Conservation (phyloP, 2,797 vertebrate species). For the Thunnus albacares region DNA sequence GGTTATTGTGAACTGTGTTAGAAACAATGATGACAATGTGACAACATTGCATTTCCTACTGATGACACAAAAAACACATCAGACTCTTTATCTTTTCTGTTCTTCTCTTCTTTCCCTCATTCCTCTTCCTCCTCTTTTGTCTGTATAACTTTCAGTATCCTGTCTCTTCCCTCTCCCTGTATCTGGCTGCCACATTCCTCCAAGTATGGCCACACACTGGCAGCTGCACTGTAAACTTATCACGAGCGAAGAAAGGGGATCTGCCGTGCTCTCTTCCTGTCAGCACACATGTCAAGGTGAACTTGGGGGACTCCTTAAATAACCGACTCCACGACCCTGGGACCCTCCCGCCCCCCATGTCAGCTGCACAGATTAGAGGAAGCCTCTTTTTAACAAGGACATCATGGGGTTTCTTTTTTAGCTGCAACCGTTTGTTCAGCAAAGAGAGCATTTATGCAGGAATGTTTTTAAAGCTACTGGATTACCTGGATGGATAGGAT, state of each 20-base stretch:
- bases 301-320: constrained; percentile 87
- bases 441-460: constrained; percentile 37
- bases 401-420: constrained; percentile 57
- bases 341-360: constrained; percentile 38
- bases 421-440: constrained; percentile 51
- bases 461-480: constrained; percentile 7
- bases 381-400: constrained; percentile 77
- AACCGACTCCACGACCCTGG: constrained; percentile 74
- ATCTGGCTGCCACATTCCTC: constrained; percentile 58
- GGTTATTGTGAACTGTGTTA: background rate
- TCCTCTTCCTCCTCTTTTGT: constrained; percentile 14
- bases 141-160: constrained; percentile 14
- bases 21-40: background rate
- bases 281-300: constrained; percentile 89
- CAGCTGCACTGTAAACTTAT: constrained; percentile 86
- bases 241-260: constrained; percentile 85
- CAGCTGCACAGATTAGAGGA: constrained; percentile 75
- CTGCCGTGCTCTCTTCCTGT: constrained; percentile 85
- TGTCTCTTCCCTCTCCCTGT: constrained; percentile 33
- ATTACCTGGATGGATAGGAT: constrained; percentile 57
- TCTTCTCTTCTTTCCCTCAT: constrained; percentile 11
- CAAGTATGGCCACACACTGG: constrained; percentile 75
- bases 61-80: background rate
- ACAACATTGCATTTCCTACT: background rate
- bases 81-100: background rate